These are phyloP conservation scores for Sinodicranocentrus sp. DNA, from an alignment of 2,888 invertebrate species.

Conservation along the genomic window DNA sequence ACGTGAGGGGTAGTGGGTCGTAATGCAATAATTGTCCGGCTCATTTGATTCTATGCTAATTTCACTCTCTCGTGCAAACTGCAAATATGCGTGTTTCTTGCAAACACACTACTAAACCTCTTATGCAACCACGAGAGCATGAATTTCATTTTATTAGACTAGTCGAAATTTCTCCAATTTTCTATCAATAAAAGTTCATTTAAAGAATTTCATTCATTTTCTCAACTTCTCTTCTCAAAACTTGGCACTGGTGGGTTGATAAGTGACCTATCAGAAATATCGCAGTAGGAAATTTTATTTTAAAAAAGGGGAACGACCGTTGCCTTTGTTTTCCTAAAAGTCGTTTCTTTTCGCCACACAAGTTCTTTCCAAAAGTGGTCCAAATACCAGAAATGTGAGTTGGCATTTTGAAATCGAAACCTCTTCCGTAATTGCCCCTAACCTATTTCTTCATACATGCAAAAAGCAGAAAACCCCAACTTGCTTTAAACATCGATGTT, in stretches of 20 bases:
- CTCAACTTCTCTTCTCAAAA: too few relatives aligned
- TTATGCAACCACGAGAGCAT: conserved; percentile 36
- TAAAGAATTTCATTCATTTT: too few relatives aligned
- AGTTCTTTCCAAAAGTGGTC: background rate
- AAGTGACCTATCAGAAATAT: too few relatives aligned
- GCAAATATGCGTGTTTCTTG: background rate
- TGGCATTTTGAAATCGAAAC: conserved; percentile 56
- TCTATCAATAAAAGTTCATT: background rate
- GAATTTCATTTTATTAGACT: background rate
- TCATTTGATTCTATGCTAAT: conserved; percentile 4
- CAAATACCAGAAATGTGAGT: conserved; percentile 46
- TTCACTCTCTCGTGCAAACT: conserved; percentile 4
- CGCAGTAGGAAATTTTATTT: too few relatives aligned
- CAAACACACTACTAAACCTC: conserved; percentile 16
- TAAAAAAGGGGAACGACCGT: too few relatives aligned
- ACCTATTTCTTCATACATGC: conserved; percentile 44
- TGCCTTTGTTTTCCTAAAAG: too few relatives aligned
- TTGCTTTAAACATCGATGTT: background rate
- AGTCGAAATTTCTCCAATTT: conserved; percentile 3
- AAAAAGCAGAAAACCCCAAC: conserved; percentile 7
- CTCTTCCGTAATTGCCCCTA: conserved; percentile 47
- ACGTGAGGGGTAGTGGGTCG: conserved; percentile 22
- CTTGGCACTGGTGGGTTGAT: too few relatives aligned
- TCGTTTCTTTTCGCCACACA: background rate
- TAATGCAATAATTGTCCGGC: conserved; percentile 46